phyloP scores from a whole-genome alignment of 2,888 invertebrate genomes.

The Platycheirus rosarum region DNA sequence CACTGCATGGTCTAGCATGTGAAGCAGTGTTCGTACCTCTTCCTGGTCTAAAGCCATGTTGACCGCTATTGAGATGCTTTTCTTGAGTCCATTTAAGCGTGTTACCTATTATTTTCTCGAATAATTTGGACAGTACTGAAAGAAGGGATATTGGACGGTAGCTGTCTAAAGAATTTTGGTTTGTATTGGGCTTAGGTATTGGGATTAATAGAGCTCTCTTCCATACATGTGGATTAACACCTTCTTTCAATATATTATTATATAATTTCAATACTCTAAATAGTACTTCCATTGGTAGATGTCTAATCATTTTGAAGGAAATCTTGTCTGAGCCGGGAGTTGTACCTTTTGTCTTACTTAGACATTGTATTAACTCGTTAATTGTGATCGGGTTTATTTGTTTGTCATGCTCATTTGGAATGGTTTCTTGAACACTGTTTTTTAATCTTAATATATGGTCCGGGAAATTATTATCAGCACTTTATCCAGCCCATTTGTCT shows the following conservation, averaged over 20 bases:
- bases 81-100: conserved; percentile 34
- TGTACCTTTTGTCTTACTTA: conserved; percentile 1
- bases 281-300: conserved; percentile 5
- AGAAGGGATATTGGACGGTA: conserved; percentile 15
- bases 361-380: neutral
- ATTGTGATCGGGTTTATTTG: neutral
- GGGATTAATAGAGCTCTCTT: conserved; percentile 10
- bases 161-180: too few species aligned
- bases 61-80: neutral
- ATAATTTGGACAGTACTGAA: conserved; percentile 34
- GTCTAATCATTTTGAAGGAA: conserved; percentile 1
- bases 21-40: conserved; percentile 19
- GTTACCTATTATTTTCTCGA: conserved; percentile 29
- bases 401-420: neutral
- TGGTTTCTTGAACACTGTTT: neutral
- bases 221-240: conserved; percentile 1
- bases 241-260: conserved; percentile 12
- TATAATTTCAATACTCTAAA: neutral
- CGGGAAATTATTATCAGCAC: neutral
- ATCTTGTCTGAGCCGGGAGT: conserved; percentile 2
- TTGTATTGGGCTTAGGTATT: too few species aligned
- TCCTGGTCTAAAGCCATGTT: conserved; percentile 30
- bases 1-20: conserved; percentile 22
- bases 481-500: neutral
- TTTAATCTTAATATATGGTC: neutral